Evolutionary conservation across 2,797 vertebrate genomes (phyloP).

Genomic region (Lerista edwardsae): DNA sequence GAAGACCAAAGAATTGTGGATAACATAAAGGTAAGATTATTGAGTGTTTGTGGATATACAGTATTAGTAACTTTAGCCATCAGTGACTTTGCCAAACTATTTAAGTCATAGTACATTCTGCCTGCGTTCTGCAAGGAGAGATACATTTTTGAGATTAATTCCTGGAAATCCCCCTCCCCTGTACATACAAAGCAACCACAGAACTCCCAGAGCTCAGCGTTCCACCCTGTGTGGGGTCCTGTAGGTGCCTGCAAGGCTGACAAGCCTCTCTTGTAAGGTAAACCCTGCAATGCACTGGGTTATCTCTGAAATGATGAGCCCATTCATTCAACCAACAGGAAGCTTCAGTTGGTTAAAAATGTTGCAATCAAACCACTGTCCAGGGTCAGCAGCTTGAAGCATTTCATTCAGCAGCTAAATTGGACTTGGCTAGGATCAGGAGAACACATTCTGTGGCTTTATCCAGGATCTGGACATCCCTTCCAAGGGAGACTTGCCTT

Average conservation of each 20-base stretch:
- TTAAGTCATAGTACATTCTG: neutral
- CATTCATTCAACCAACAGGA: too few species aligned
- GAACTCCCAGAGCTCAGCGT: neutral
- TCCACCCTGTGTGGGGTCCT: neutral
- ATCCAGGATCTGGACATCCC: too few species aligned
- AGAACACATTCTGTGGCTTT: too few species aligned
- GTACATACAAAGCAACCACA: neutral
- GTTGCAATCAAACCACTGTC: too few species aligned
- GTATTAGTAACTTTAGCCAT: neutral
- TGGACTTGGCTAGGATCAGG: too few species aligned
- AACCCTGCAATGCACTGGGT: too few species aligned
- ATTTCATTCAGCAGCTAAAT: too few species aligned
- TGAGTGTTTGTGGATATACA: too few species aligned
- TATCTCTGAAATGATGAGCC: too few species aligned
- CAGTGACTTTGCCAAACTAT: neutral
- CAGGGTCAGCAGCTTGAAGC: too few species aligned
- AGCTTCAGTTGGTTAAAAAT: too few species aligned
- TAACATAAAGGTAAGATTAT: conserved; percentile 67
- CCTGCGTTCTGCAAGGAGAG: neutral
- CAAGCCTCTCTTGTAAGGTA: neutral
- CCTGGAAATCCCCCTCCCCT: neutral
- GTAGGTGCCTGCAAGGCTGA: neutral
- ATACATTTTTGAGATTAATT: neutral
- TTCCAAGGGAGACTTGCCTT: too few species aligned
- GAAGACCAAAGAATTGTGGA: conserved; percentile 69